phyloP scores from a whole-genome alignment of 1,140 invertebrate species.

The Listronotus oregonensis region DNA sequence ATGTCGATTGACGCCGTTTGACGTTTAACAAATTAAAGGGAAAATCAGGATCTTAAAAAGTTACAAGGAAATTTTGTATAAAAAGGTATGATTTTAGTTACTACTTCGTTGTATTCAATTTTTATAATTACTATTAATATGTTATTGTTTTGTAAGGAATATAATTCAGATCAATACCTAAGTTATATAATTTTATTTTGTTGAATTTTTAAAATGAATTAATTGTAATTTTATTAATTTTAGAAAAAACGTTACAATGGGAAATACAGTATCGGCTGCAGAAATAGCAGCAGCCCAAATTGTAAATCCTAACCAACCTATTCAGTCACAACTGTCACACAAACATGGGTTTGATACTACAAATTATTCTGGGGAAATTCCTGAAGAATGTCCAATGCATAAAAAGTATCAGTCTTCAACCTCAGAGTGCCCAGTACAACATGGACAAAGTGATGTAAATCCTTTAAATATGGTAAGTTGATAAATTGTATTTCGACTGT shows the following conservation, averaged over 20 bases:
- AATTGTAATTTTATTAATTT: not conserved
- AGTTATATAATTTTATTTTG: not conserved
- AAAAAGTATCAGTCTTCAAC: constrained; percentile 56
- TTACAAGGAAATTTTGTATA: too few species aligned
- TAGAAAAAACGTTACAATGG: constrained; percentile 58
- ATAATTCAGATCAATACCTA: too few species aligned
- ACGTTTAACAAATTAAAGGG: too few species aligned
- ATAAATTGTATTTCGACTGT: too few species aligned
- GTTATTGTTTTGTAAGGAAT: too few species aligned
- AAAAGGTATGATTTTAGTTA: too few species aligned
- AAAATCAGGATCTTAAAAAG: too few species aligned
- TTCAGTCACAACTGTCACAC: constrained; percentile 14
- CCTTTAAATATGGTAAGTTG: constrained; percentile 77
- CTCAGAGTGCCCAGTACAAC: constrained; percentile 71
- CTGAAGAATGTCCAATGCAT: constrained; percentile 79
- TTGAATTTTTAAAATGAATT: not conserved
- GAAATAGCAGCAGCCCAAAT: constrained; percentile 58
- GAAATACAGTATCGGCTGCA: constrained; percentile 65
- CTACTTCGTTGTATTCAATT: too few species aligned
- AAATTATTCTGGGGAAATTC: constrained; percentile 58
- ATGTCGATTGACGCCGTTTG: too few species aligned
- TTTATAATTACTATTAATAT: too few species aligned
- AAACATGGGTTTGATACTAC: constrained; percentile 6
- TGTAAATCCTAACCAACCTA: constrained; percentile 47
- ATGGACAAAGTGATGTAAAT: constrained; percentile 68